Percentiles rank a stretch among this genome's conserved stretches.
phyloP scores from a whole-genome alignment of 2,113 vertebrate species.

The Diglossa brunneiventris region DNA sequence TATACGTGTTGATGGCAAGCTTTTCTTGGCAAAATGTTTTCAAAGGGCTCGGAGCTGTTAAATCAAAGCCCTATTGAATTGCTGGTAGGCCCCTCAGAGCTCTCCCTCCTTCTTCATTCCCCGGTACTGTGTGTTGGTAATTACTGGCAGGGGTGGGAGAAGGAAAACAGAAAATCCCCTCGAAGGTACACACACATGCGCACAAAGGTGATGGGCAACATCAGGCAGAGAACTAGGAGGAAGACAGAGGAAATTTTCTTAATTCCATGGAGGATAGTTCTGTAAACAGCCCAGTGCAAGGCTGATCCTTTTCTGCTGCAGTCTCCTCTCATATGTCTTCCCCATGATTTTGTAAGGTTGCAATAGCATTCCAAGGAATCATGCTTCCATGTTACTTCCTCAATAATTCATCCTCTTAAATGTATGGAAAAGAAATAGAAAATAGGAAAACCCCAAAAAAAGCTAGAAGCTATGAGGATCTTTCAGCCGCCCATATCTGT shows the following conservation, averaged over 20 bases:
- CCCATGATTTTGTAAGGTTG: background rate
- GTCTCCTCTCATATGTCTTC: background rate
- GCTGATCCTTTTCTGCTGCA: background rate
- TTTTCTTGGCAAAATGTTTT: conserved; percentile 90
- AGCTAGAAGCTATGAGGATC: background rate
- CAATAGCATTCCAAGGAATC: background rate
- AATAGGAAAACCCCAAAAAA: background rate
- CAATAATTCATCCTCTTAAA: background rate
- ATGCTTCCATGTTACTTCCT: background rate
- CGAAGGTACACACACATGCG: background rate
- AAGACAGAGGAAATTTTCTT: background rate
- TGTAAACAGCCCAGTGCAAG: background rate
- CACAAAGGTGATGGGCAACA: background rate
- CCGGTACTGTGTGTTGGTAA: conserved; percentile 26
- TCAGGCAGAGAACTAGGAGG: background rate
- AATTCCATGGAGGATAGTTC: background rate
- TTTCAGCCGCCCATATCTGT: accelerated
- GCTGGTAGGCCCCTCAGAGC: conserved; percentile 46
- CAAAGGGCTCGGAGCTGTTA: conserved; percentile 88
- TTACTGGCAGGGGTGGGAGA: conserved; percentile 17
- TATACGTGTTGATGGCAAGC: conserved; percentile 98
- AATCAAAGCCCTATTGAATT: conserved; percentile 84
- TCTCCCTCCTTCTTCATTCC: conserved; percentile 29
- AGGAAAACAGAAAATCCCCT: conserved; percentile 5
- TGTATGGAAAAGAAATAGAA: background rate